A percentile compares a stretch with the other conserved stretches of the same genome.
These are phyloP conservation scores for Periophthalmodon schlosseri DNA, from an alignment of 2,113 vertebrate species.

Conservation along the genomic window DNA sequence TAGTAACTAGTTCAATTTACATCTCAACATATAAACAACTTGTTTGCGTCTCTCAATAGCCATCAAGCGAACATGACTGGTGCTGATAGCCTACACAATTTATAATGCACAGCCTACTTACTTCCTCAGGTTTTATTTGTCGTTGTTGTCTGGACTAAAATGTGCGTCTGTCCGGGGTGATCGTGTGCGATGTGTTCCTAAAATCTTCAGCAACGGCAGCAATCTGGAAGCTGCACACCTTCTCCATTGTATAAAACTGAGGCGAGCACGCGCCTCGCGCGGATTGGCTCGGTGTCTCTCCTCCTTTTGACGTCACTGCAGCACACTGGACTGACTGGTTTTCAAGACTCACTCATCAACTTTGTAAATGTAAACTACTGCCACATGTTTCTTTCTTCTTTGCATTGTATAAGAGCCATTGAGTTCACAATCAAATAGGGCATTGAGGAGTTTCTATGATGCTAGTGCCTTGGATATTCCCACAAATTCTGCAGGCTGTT, in stretches of 20 bases:
- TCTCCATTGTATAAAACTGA: conserved; percentile 30
- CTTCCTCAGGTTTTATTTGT: conserved; percentile 3
- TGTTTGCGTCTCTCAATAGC: conserved; percentile 30
- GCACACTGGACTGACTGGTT: not conserved
- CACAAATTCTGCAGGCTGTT: not conserved
- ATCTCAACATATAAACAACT: conserved; percentile 29
- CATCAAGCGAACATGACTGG: not conserved
- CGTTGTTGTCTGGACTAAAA: not conserved
- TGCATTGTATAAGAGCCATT: not conserved
- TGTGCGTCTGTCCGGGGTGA: not conserved
- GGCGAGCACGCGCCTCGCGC: conserved; percentile 26
- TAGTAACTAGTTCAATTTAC: not conserved
- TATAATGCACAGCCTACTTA: not conserved
- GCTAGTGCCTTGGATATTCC: not conserved
- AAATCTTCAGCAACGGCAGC: not conserved
- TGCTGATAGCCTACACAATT: not conserved
- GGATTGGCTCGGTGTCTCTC: conserved; percentile 65
- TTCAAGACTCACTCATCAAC: not conserved
- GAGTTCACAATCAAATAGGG: not conserved
- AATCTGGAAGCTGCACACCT: conserved; percentile 21
- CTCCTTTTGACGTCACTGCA: conserved; percentile 59
- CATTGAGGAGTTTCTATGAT: not conserved
- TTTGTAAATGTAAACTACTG: not conserved
- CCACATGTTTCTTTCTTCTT: not conserved
- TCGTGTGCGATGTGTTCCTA: no score